Evolutionary conservation across 2,113 vertebrate species (phyloP), one percentile per base, ranked within the genome.

Genomic region (Mugil cephalus): DNA sequence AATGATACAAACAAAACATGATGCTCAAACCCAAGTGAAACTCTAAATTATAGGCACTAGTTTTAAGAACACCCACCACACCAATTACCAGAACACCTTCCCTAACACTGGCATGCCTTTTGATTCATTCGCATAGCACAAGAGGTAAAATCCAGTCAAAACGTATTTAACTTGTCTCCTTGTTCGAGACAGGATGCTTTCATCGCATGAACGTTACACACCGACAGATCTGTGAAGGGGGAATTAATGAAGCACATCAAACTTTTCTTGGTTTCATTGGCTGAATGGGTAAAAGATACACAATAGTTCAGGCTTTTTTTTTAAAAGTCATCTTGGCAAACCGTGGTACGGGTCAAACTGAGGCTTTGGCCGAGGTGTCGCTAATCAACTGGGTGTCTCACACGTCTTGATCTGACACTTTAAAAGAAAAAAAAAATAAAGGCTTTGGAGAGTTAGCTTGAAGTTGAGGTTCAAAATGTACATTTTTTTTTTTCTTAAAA

Each of bases 21-120:
- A 95, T 93, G 95, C 94, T 96, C 92, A 94, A 94, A 96, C 84
- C 63, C 67, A 85, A 94, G 90, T 81, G 82, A 92, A 88, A 92
- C 84, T 93, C 94, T 92, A 96, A 98, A 97, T 97, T 94, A 97
- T 96, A 99, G 97, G 98, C 98, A 99, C 98, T 98, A 95, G 93
- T 91, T 93, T n/a, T 70, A 81, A 87, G 82, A 59, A 85, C 77
- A 73, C n/a, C 81, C 83, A 83, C 61, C 85, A 83, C 82, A 90
- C 53, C 74, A 56, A 66, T 53, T 2, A 83, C 42, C 82, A 73
- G 68, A 74, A 80, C 70, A 74, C n/a, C 74, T 63, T 73, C 53
- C 78, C 58, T 14, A 60, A 84, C 77, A 77, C 79, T 59, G 67
- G 62, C 79, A 85, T 80, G 72, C 69, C 74, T 52, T 80, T 47